Percentiles rank a stretch among this genome's conserved stretches.
These are phyloP conservation scores for Mirza zaza DNA, from an alignment of 2,113 vertebrate genomes.

Conservation along the genomic window DNA sequence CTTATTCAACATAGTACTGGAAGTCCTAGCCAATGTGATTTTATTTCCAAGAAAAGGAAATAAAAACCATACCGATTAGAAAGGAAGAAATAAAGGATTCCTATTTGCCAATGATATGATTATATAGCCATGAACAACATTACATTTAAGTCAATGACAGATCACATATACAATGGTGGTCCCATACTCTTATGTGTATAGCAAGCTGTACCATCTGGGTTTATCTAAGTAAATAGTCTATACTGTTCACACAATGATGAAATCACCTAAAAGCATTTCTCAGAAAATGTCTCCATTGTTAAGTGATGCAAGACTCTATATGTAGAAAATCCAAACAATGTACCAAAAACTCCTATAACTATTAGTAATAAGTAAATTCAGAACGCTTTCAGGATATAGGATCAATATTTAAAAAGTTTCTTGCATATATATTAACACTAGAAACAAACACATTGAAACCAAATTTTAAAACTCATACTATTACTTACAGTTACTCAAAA, in stretches of 20 bases:
- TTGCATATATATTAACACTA: background rate
- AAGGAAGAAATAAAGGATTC: background rate
- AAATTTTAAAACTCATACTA: background rate
- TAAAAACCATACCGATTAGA: background rate
- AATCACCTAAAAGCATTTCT: background rate
- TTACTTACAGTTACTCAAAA: background rate
- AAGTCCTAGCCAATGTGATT: background rate
- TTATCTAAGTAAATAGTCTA: background rate
- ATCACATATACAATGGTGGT: background rate
- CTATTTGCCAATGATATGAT: background rate
- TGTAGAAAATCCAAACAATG: background rate
- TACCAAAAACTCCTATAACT: background rate
- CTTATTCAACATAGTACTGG: background rate
- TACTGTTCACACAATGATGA: background rate
- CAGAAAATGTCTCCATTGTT: background rate
- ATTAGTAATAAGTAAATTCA: background rate
- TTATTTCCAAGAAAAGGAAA: background rate
- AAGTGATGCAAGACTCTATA: background rate
- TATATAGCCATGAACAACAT: background rate
- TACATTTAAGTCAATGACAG: background rate
- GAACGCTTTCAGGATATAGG: background rate
- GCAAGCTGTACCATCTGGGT: background rate
- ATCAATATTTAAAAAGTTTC: background rate
- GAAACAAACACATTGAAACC: background rate
- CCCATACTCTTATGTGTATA: background rate